These are phyloP conservation scores for Propithecus deckenii DNA, from an alignment of 2,797 vertebrate species.

Conservation along the genomic window DNA sequence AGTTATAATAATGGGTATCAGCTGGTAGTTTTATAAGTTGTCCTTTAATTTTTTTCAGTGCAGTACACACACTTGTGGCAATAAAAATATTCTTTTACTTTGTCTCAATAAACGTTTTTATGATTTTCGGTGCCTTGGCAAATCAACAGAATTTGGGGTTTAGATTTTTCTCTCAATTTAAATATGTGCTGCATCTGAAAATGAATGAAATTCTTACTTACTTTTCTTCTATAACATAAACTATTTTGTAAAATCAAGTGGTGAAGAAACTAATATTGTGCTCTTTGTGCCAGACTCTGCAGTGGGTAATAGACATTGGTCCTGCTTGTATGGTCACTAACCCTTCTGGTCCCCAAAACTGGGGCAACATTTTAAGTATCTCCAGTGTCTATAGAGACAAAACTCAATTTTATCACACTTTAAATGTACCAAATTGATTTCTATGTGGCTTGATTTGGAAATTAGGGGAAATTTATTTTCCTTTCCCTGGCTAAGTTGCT, in stretches of 20 bases:
- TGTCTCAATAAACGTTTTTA: slow-evolving; percentile 9
- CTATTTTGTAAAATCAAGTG: neutral
- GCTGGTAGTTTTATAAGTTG: neutral
- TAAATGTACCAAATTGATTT: slow-evolving; percentile 32
- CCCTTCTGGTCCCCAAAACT: neutral
- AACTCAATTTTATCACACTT: neutral
- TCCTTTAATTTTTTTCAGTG: neutral
- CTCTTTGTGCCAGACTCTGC: neutral
- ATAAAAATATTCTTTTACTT: slow-evolving; percentile 16
- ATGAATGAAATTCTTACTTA: slow-evolving; percentile 18
- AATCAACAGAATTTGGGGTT: neutral
- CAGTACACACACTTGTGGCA: neutral
- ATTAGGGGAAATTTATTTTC: neutral
- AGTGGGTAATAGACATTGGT: neutral
- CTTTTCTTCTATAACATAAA: neutral
- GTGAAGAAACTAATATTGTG: neutral
- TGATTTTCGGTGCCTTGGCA: neutral
- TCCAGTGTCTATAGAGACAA: neutral
- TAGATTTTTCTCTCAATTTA: slow-evolving; percentile 15
- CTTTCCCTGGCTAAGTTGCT: neutral
- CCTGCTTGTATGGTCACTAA: neutral
- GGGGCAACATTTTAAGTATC: slow-evolving; percentile 28
- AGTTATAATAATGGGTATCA: neutral
- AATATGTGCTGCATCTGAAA: neutral
- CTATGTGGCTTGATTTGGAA: slow-evolving; percentile 21